Evolutionary conservation across 2,888 invertebrate species (phyloP).

Genomic region (Andricus quercusramuli): DNA sequence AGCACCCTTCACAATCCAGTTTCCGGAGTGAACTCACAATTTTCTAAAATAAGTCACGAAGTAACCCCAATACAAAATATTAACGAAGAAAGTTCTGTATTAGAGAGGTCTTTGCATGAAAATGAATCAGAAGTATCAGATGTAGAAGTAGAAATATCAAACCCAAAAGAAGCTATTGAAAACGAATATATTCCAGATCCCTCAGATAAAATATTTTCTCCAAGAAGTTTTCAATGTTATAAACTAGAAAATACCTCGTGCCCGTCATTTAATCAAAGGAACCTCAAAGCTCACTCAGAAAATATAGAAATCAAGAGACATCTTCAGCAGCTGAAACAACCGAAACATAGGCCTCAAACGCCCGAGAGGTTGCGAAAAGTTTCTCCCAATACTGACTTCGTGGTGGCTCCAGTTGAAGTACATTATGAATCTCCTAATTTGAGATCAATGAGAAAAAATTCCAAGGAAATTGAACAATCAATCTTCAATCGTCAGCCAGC

Average conservation of each 20-base stretch:
- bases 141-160: not conserved
- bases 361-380: not conserved
- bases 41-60: not conserved
- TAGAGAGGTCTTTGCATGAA: not conserved
- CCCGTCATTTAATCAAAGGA: not conserved
- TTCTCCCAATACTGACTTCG: not conserved
- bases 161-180: not conserved
- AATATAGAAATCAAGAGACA: not conserved
- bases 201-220: not conserved
- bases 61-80: not conserved
- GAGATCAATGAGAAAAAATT: not conserved
- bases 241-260: not conserved
- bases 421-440: not conserved
- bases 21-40: not conserved
- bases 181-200: not conserved
- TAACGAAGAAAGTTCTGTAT: not conserved
- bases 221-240: not conserved
- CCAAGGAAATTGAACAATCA: not conserved
- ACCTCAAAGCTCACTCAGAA: not conserved
- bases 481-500: not conserved
- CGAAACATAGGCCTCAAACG: not conserved
- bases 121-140: not conserved
- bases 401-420: constrained; percentile 17
- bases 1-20: no score
- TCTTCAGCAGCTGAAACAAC: not conserved